Base-by-base conservation (phyloP, 2,888 invertebrate species). In the Cylindroiulus punctatus region DNA sequence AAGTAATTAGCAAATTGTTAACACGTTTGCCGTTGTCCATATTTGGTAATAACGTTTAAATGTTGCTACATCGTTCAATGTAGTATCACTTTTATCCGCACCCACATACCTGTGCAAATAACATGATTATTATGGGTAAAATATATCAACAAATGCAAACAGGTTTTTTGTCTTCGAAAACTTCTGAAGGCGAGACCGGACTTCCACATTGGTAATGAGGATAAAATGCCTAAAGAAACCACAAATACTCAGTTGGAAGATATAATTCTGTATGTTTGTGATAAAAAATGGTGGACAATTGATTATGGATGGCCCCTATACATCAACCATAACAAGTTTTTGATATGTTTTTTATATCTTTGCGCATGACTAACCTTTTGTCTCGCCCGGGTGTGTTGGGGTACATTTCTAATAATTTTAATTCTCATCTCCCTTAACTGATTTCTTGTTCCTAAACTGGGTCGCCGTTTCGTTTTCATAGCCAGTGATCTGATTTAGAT, bases 401-500 rank as follows among this genome's bases (percentile, higher is more conserved):
- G 76, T 76, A 30, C 12, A 76, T 76, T 76, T 76, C 76, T 76
- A 76, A 76, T 76, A 30, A 76, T 30, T 76, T 76, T 30, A 30
- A 76, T 76, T 76, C 76, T 30, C 76, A 76, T 76, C 83, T 40
- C 26, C 42, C 22, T 42, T 40, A 40, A 40, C 40, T 40, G 76
- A 76, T 83, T 83, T 36, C 83, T 40, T 40, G 36, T 83, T 40
- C 83, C 40, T 10, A 83, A 83, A 76, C 22, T 83, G 40, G 83
- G 83, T 40, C 83, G 42, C 30, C 76, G 76, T 76, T 83, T 83
- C 44, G 44, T 83, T 83, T 82, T 83, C 83, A 40, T 40, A 40
- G 44, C 22, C 40, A 22, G 40, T 83, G 83, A 83, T 83, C 83
- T 83, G 83, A 83, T 83, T 44, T 83, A 83, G 22, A 83, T 83